phyloP scores from a whole-genome alignment of 2,113 vertebrate species.

The Cebidichthys violaceus region DNA sequence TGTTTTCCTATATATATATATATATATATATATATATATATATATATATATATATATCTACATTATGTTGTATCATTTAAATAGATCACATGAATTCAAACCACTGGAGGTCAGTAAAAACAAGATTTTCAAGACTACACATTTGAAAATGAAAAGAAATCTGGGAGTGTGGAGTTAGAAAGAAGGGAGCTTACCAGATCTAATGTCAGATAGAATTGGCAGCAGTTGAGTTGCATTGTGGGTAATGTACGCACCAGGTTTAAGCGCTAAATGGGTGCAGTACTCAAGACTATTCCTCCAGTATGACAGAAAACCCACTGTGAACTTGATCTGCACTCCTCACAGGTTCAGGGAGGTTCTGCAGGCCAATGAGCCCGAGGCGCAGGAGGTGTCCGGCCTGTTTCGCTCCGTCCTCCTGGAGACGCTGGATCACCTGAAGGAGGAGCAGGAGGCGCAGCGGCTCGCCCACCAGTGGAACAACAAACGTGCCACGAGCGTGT shows the following conservation, averaged over 20 bases:
- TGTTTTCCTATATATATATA: no score
- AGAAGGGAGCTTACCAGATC: background rate
- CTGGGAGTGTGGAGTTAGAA: background rate
- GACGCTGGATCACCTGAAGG: constrained; percentile 87
- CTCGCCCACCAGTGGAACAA: constrained; percentile 92
- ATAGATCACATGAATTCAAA: background rate
- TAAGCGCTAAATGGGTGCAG: background rate
- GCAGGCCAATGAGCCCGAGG: constrained; percentile 90
- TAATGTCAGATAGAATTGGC: background rate
- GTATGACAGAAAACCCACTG: background rate
- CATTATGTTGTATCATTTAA: background rate
- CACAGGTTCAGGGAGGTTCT: constrained; percentile 92
- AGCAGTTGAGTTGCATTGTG: background rate
- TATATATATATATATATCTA: no score
- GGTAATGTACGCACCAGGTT: background rate
- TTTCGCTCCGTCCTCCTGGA: constrained; percentile 93
- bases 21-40: no score
- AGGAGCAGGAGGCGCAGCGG: constrained; percentile 90
- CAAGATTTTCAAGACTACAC: background rate
- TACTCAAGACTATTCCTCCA: background rate
- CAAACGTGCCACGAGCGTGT: constrained; percentile 87
- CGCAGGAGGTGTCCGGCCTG: constrained; percentile 88
- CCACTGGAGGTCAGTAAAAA: background rate
- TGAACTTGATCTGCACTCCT: background rate
- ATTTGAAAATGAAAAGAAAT: no score